Percentiles rank a stretch among this genome's conserved stretches.
phyloP scores from a whole-genome alignment of 2,888 invertebrate species.

The Alloplasta piceator region DNA sequence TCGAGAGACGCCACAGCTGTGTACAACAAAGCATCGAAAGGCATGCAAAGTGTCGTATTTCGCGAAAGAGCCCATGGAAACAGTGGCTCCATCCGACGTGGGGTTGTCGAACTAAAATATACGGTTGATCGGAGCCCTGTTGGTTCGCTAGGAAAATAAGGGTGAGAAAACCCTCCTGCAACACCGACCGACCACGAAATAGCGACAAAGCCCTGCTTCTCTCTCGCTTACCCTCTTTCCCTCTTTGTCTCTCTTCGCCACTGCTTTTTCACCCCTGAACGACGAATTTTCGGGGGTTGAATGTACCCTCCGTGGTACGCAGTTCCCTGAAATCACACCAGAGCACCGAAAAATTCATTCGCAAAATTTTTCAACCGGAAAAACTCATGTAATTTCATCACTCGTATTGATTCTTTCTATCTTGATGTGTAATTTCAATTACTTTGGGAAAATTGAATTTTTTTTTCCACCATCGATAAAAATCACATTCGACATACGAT shows the following conservation, averaged over 20 bases:
- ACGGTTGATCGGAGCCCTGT: constrained; percentile 33
- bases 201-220: constrained; percentile 77
- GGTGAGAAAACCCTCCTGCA: constrained; percentile 76
- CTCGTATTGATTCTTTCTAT: constrained; percentile 48
- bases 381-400: constrained; percentile 36
- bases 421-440: constrained; percentile 30
- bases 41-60: background rate
- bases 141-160: constrained; percentile 58
- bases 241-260: no score
- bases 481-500: no score
- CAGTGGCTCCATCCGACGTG: constrained; percentile 80
- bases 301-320: constrained; percentile 80
- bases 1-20: background rate
- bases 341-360: constrained; percentile 64
- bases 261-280: constrained; percentile 61
- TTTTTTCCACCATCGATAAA: no score
- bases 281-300: constrained; percentile 61
- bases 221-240: constrained; percentile 69
- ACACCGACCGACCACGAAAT: constrained; percentile 78
- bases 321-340: constrained; percentile 80
- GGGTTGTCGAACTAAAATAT: constrained; percentile 75
- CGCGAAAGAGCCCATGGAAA: constrained; percentile 38
- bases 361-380: constrained; percentile 4
- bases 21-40: no score
- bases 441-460: background rate